Evolutionary conservation across 2,113 vertebrate species (phyloP).

Genomic region (Tinamus guttatus): DNA sequence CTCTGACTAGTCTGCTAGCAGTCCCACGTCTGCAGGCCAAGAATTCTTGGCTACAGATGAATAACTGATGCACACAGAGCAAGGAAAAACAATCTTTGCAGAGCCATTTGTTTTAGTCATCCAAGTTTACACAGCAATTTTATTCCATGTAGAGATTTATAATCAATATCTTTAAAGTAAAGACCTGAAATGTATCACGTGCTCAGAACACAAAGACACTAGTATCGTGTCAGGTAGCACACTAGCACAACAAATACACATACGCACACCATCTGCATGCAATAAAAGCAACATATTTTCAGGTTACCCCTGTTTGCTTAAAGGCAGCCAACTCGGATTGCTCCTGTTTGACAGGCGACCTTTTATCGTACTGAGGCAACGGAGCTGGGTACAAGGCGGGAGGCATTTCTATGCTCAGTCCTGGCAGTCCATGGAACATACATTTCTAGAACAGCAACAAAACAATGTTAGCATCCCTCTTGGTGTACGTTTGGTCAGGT

Average conservation of each 20-base stretch:
- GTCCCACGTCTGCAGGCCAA: background rate
- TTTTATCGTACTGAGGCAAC: conserved; percentile 90
- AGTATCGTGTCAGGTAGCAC: fast-evolving
- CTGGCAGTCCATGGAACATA: conserved; percentile 94
- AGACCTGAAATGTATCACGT: background rate
- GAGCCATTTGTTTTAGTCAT: background rate
- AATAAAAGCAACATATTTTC: background rate
- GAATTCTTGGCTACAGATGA: conserved; percentile 10
- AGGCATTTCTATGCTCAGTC: conserved; percentile 89
- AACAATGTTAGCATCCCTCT: fast-evolving
- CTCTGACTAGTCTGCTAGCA: background rate
- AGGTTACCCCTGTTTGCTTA: conserved; percentile 79
- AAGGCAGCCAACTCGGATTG: conserved; percentile 57
- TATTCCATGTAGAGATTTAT: background rate
- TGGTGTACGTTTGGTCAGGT: background rate
- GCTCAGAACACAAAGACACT: background rate
- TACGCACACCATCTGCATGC: fast-evolving
- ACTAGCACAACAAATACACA: fast-evolving
- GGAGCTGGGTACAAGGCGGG: conserved; percentile 88
- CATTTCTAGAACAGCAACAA: conserved; percentile 81
- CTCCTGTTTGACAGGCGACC: conserved; percentile 75
- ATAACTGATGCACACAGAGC: background rate
- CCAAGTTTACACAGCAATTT: background rate
- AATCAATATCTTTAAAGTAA: background rate
- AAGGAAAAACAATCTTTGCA: background rate